A percentile compares a stretch with the other conserved stretches of the same genome.
Evolutionary conservation across 1,140 invertebrate genomes (phyloP).

Genomic region (Caligus rogercresseyi): DNA sequence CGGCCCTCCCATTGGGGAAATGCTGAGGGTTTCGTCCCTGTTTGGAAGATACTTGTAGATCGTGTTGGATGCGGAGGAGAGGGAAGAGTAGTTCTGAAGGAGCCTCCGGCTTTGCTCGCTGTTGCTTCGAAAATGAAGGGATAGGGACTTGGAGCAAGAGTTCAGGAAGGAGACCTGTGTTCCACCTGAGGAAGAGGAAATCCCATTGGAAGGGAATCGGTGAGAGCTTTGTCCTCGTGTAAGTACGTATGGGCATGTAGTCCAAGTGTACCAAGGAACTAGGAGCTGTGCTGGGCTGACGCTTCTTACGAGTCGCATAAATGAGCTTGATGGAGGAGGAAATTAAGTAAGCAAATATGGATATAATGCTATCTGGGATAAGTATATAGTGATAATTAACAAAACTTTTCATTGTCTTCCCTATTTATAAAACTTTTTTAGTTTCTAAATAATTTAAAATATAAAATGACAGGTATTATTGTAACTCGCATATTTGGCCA

Average conservation of each 20-base stretch:
- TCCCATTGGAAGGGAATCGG: too few species aligned
- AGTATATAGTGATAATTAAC: too few species aligned
- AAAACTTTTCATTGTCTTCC: too few species aligned
- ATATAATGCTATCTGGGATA: background rate
- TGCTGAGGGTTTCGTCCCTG: background rate
- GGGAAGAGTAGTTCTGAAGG: background rate
- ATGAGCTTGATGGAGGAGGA: too few species aligned
- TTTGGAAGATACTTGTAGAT: background rate
- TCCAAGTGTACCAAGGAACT: background rate
- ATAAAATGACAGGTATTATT: too few species aligned
- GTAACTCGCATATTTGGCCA: too few species aligned
- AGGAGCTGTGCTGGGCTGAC: background rate
- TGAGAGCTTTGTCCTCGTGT: too few species aligned
- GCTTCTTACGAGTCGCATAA: background rate
- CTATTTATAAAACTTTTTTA: too few species aligned
- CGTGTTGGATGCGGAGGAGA: background rate
- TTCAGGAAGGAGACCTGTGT: background rate
- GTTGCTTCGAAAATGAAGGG: background rate
- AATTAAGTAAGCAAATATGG: too few species aligned
- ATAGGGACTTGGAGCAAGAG: background rate
- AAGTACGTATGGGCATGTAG: background rate
- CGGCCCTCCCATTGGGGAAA: background rate
- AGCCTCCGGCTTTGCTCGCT: background rate
- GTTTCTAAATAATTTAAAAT: too few species aligned
- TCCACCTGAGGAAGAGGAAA: too few species aligned